Percentiles rank a stretch among this genome's conserved stretches.
Evolutionary conservation across 2,888 invertebrate species (phyloP).

Genomic region (Allacma fusca): DNA sequence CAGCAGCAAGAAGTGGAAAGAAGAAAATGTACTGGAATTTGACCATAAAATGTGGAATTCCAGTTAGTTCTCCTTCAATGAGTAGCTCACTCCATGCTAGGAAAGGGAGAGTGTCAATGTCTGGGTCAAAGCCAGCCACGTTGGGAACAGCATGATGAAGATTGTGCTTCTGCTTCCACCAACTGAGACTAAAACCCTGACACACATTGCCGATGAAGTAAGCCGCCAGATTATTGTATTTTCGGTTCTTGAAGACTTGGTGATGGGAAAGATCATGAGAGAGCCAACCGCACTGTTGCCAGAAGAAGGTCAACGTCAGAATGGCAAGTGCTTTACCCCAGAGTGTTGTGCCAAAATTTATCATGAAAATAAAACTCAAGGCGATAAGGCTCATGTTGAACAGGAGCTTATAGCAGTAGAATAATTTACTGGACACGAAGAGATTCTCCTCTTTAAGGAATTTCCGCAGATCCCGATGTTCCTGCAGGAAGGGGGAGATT

Average conservation of each 20-base stretch:
- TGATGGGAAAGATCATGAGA: constrained; percentile 37
- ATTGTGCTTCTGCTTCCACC: constrained; percentile 43
- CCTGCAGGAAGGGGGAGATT: constrained; percentile 15
- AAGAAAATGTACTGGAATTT: constrained; percentile 39
- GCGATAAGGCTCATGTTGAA: constrained; percentile 31
- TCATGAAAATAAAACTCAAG: constrained; percentile 27
- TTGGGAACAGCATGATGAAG: constrained; percentile 37
- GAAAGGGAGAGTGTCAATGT: constrained; percentile 39
- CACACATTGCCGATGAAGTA: constrained; percentile 32
- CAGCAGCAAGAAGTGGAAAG: constrained; percentile 25
- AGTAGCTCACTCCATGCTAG: constrained; percentile 27
- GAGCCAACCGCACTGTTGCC: constrained; percentile 40
- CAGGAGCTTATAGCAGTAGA: constrained; percentile 31
- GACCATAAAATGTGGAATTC: constrained; percentile 36
- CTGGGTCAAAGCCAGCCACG: constrained; percentile 33
- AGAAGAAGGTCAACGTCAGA: constrained; percentile 34
- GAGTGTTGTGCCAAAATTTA: constrained; percentile 22
- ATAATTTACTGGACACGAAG: constrained; percentile 35
- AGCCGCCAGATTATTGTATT: constrained; percentile 31
- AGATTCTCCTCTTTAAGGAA: constrained; percentile 30
- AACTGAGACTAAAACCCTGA: constrained; percentile 28
- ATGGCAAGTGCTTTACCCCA: constrained; percentile 38
- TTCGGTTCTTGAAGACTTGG: constrained; percentile 37
- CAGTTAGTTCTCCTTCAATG: constrained; percentile 35
- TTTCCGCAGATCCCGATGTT: constrained; percentile 30